A percentile compares a stretch with the other conserved stretches of the same genome.
Conservation (phyloP, 2,888 invertebrate genomes). For the Tenthredo livida region DNA sequence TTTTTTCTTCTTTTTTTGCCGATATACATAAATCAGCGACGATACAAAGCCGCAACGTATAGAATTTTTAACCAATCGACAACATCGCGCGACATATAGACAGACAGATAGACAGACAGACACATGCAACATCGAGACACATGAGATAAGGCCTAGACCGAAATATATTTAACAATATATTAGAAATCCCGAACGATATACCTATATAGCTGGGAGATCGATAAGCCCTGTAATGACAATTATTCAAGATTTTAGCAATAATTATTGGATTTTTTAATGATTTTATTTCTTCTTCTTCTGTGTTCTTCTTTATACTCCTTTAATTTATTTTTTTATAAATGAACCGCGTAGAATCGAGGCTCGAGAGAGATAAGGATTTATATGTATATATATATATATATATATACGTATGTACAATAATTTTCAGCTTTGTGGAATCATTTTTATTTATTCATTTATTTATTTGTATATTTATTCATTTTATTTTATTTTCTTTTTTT, state of each 20-base stretch:
- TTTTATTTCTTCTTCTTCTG: not conserved
- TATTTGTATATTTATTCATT: not conserved
- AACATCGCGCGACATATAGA: slow-evolving; percentile 12
- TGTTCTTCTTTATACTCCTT: not conserved
- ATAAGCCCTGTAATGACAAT: not conserved
- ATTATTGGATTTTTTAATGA: not conserved
- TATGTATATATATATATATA: not conserved
- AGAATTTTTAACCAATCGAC: not conserved
- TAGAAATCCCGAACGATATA: not conserved
- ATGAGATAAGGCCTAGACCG: slow-evolving; percentile 5
- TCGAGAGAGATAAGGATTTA: not conserved
- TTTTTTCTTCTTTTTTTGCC: not conserved
- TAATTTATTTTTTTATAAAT: not conserved
- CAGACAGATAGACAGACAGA: slow-evolving; percentile 41
- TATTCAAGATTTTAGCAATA: not conserved
- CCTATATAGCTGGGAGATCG: not conserved
- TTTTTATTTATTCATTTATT: not conserved
- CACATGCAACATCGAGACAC: slow-evolving; percentile 35
- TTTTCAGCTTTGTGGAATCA: not conserved
- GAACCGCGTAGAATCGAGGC: not conserved
- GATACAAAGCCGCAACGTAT: slow-evolving; percentile 4
- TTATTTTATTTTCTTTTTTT: not conserved
- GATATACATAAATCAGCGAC: not conserved
- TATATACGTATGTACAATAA: not conserved
- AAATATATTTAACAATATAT: not conserved